Evolutionary conservation across 2,113 vertebrate genomes (phyloP).

Genomic region (Arizona elegans): DNA sequence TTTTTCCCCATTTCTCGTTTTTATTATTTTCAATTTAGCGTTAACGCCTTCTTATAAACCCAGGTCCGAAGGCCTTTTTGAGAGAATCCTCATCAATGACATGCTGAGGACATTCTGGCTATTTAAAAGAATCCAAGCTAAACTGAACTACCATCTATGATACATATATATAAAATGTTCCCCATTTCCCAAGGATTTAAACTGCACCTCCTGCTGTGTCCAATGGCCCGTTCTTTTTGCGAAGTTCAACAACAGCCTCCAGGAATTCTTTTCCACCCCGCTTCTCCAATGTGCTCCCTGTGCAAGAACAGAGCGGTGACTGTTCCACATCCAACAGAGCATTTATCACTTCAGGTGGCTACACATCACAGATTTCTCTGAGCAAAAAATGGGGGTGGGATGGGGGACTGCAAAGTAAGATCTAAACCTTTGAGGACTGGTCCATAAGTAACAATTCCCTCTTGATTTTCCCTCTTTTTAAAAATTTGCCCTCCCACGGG

Average conservation of each 20-base stretch:
- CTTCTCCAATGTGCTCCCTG: slow-evolving; percentile 94
- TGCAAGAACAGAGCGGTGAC: slow-evolving; percentile 62
- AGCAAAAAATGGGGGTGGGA: slow-evolving; percentile 50
- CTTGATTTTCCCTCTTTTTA: slow-evolving; percentile 10
- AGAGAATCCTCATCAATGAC: not conserved
- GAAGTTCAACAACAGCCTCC: slow-evolving; percentile 88
- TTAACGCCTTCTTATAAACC: not conserved
- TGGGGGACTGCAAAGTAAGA: slow-evolving; percentile 74
- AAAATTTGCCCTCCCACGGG: slow-evolving; percentile 26
- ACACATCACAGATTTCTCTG: slow-evolving; percentile 57
- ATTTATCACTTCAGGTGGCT: slow-evolving; percentile 37
- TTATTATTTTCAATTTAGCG: not conserved
- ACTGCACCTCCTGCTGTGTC: slow-evolving; percentile 91
- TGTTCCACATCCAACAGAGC: slow-evolving; percentile 34
- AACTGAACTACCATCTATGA: not conserved
- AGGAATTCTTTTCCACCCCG: slow-evolving; percentile 94
- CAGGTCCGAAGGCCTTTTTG: not conserved
- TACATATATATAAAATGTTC: rapidly evolving
- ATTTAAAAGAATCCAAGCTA: not conserved
- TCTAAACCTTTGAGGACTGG: slow-evolving; percentile 68
- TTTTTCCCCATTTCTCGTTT: not conserved
- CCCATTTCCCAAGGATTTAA: slow-evolving; percentile 33
- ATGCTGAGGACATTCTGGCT: not conserved
- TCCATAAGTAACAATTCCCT: slow-evolving; percentile 49
- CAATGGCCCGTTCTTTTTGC: slow-evolving; percentile 94